phyloP scores from a whole-genome alignment of 2,888 invertebrate genomes.

The Pegoplata infirma region DNA sequence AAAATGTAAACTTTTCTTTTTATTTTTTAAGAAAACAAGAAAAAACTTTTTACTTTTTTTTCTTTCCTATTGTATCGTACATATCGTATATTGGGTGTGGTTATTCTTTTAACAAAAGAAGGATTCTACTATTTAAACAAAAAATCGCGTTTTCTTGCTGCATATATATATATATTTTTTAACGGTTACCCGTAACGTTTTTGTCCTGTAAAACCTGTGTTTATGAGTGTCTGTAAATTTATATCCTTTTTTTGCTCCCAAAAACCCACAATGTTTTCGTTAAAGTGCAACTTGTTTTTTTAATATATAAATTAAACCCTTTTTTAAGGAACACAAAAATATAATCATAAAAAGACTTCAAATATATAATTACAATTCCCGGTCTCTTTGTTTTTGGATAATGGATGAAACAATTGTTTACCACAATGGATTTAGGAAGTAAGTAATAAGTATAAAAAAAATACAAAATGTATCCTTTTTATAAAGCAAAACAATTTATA shows the following conservation, averaged over 20 bases:
- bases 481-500: too few relatives aligned
- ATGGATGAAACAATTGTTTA: neutral
- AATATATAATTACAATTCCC: neutral
- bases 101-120: constrained; percentile 56
- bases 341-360: neutral
- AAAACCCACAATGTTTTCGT: neutral
- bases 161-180: constrained; percentile 13
- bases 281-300: neutral
- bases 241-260: neutral
- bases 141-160: constrained; percentile 51
- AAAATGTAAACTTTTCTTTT: constrained; percentile 22
- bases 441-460: neutral
- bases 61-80: constrained; percentile 25
- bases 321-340: neutral
- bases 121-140: constrained; percentile 54
- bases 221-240: neutral
- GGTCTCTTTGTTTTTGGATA: neutral
- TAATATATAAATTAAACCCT: neutral
- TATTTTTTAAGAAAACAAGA: constrained; percentile 23
- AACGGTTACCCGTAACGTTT: neutral
- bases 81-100: constrained; percentile 61
- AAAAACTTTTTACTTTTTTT: constrained; percentile 15
- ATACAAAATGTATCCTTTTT: too few relatives aligned
- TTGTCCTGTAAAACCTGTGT: neutral
- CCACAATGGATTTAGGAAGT: constrained; percentile 16